Evolutionary conservation across 2,888 invertebrate genomes (phyloP).

Genomic region (Sturmia bella): DNA sequence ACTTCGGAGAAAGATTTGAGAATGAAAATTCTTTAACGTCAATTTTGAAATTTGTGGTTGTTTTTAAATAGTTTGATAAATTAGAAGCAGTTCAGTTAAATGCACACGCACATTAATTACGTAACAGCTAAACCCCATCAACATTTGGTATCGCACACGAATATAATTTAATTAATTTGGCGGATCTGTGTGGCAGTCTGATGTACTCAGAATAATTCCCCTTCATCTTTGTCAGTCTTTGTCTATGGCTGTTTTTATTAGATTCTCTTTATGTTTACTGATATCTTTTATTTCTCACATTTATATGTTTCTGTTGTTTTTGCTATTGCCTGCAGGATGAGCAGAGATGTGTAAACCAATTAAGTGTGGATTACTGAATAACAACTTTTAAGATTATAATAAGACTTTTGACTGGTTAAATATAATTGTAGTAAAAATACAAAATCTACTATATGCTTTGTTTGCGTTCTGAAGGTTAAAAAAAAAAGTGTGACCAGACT

Average conservation of each 20-base stretch:
- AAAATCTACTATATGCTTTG: not conserved
- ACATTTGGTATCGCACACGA: conserved; percentile 48
- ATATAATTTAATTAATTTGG: conserved; percentile 64
- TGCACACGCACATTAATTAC: conserved; percentile 64
- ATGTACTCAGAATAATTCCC: not conserved
- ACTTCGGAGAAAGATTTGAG: not conserved
- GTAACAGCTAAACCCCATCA: conserved; percentile 61
- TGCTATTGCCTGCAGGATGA: not conserved
- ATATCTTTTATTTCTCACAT: conserved; percentile 6
- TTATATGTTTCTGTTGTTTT: conserved; percentile 17
- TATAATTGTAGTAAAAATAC: conserved; percentile 27
- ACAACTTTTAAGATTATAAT: conserved; percentile 56
- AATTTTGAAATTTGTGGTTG: conserved; percentile 15
- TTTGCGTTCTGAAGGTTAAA: no score
- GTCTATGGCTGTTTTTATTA: conserved; percentile 36
- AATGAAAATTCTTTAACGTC: not conserved
- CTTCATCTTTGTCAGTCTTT: not conserved
- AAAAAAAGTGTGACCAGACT: no score
- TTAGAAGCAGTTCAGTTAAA: conserved; percentile 65
- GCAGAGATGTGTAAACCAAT: conserved; percentile 59
- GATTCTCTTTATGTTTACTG: conserved; percentile 14
- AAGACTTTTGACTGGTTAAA: conserved; percentile 57
- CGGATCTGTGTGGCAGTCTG: conserved; percentile 50
- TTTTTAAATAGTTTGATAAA: conserved; percentile 67
- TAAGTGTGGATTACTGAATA: conserved; percentile 67